Evolutionary conservation across 2,113 vertebrate genomes (phyloP).

Genomic region (Vombatus ursinus): DNA sequence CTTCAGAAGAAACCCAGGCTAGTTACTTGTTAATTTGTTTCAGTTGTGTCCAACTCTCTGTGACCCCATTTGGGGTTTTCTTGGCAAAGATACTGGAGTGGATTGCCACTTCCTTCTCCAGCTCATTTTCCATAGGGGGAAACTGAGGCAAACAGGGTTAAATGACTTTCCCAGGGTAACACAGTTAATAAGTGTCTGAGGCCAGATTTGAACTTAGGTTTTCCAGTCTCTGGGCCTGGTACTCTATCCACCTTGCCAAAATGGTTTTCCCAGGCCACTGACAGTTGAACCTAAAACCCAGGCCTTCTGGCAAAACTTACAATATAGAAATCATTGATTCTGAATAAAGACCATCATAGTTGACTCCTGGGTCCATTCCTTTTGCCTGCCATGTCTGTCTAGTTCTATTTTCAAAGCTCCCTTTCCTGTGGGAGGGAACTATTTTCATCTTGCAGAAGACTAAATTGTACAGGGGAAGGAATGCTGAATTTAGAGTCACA

Average conservation of each 20-base stretch:
- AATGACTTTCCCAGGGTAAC: neutral
- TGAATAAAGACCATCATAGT: neutral
- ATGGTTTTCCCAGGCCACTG: neutral
- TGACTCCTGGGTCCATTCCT: neutral
- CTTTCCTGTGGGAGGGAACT: conserved; percentile 16
- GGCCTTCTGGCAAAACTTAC: neutral
- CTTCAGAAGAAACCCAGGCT: neutral
- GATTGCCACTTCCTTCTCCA: neutral
- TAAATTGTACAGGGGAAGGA: neutral
- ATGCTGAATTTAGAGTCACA: neutral
- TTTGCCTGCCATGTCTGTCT: neutral
- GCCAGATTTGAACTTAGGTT: neutral
- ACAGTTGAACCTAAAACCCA: neutral
- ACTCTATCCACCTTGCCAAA: conserved; percentile 8
- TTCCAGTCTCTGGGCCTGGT: neutral
- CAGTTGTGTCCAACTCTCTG: too few relatives aligned
- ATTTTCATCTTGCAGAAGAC: neutral
- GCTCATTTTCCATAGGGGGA: neutral
- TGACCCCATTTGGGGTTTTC: neutral
- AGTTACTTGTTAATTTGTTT: neutral
- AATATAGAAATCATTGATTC: neutral
- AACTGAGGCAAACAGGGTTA: neutral
- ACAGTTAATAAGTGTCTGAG: neutral
- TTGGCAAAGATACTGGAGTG: neutral
- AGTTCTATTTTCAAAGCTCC: conserved; percentile 40